These are phyloP conservation scores for Myodes glareolus DNA, from an alignment of 2,113 vertebrate species.

Conservation along the genomic window DNA sequence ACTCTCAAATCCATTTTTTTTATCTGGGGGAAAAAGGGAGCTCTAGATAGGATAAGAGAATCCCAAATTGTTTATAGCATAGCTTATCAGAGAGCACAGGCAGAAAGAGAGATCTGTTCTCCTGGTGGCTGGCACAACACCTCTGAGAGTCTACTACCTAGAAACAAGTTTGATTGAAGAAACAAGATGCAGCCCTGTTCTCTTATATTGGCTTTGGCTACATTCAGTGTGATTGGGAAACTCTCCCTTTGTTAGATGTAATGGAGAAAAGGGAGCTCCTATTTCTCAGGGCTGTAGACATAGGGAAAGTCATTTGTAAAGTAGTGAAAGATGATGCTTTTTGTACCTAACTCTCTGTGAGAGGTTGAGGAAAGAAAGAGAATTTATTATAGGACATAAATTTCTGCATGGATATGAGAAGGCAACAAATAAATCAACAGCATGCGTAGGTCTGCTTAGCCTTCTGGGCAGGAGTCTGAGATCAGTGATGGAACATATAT, in stretches of 20 bases:
- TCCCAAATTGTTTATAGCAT: accelerated
- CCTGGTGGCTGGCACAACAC: neutral
- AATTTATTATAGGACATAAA: neutral
- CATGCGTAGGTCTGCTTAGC: neutral
- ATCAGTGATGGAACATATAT: neutral
- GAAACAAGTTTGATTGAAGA: neutral
- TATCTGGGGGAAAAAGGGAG: neutral
- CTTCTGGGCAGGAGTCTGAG: neutral
- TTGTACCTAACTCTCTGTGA: neutral
- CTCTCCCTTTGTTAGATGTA: neutral
- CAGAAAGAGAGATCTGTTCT: neutral
- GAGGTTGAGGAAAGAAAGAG: neutral
- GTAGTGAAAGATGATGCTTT: neutral
- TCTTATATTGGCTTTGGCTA: neutral
- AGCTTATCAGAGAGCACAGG: neutral
- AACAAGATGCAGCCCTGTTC: neutral
- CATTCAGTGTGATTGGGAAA: neutral
- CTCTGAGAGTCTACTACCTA: neutral
- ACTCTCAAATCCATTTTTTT: neutral
- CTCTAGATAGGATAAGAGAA: neutral
- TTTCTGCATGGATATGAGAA: accelerated
- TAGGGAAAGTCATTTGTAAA: neutral
- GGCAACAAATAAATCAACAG: neutral
- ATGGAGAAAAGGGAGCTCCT: neutral
- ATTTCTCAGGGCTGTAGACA: neutral